phyloP scores from a whole-genome alignment of 2,797 vertebrate genomes.

The Cynodonichthys magdalenae region DNA sequence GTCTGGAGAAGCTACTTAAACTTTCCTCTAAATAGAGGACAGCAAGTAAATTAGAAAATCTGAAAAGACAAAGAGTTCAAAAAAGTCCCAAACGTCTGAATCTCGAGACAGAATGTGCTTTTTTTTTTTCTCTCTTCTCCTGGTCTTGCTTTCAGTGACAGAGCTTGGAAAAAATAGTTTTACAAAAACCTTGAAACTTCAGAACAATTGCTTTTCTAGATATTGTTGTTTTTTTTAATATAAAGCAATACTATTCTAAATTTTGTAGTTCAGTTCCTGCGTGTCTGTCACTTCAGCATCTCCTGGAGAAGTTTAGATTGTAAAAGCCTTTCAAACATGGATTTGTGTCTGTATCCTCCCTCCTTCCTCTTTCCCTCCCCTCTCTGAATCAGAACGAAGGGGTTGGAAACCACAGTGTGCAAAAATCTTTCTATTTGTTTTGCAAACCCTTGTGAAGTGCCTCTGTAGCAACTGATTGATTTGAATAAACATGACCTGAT shows the following conservation, averaged over 20 bases:
- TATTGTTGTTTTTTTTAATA: background rate
- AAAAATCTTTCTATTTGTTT: slow-evolving; percentile 47
- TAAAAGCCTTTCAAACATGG: slow-evolving; percentile 43
- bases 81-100: slow-evolving; percentile 1
- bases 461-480: slow-evolving; percentile 81
- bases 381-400: slow-evolving; percentile 38
- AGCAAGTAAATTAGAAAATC: slow-evolving; percentile 11
- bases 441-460: slow-evolving; percentile 81
- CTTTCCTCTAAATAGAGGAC: slow-evolving; percentile 3
- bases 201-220: slow-evolving; percentile 1
- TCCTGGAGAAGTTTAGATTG: slow-evolving; percentile 38
- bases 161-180: background rate
- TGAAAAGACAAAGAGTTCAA: slow-evolving; percentile 12
- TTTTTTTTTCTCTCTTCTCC: slow-evolving; percentile 27
- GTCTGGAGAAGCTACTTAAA: slow-evolving; percentile 40
- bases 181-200: slow-evolving; percentile 1
- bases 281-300: slow-evolving; percentile 64
- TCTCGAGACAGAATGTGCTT: slow-evolving; percentile 58
- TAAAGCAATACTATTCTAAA: background rate
- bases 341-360: slow-evolving; percentile 28
- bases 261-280: background rate
- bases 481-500: slow-evolving; percentile 72
- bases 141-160: slow-evolving; percentile 69
- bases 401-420: slow-evolving; percentile 54
- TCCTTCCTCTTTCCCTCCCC: slow-evolving; percentile 43